Evolutionary conservation across 2,113 vertebrate species (phyloP), one percentile per base, ranked within the genome.

Genomic region (Anser brachyrhynchus): DNA sequence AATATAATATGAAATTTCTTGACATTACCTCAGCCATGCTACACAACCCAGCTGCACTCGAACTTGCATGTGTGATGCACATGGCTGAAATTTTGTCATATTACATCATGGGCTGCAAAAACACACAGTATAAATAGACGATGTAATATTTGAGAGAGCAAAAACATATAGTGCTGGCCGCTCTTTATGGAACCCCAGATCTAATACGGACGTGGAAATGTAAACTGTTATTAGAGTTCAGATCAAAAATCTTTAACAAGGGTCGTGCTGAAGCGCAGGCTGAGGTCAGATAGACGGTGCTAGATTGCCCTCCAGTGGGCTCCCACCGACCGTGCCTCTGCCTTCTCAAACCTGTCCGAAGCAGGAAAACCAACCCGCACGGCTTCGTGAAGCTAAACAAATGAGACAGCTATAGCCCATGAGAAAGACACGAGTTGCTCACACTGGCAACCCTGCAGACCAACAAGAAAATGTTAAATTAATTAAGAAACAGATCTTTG

Each of bases 1-100:
- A 98, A 98, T 98, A 98, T 97, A 98, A 98, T 98, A 98, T 96
- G 84, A 97, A 98, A 98, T 98, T 98, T 97, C 97, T 98, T 98
- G 98, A 98, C 97, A 98, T 98, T 98, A 98, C 98, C 96, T 98
- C 98, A 98, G 98, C 95, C 92, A 5, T 71, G 93, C 98, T 97
- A 93, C 97, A 98, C 97, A 96, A 97, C 97, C 96, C 98, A 98
- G 98, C 98, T 98, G 98, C 91, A 19, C 90, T 87, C 18, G 28
- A 94, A 86, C 31, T 96, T 49, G 96, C 97, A 97, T 97, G 94
- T 98, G 97, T 93, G 96, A 97, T 97, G 97, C 97, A 98, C 96
- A 97, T 98, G 98, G 97, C 93, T 92, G 54, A 92, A 84, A 89
- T 95, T 97, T 93, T 96, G 97, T 97, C 92, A 88, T 83, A 95